A percentile compares a stretch with the other conserved stretches of the same genome.
Evolutionary conservation across 2,888 invertebrate genomes (phyloP).

Genomic region (Barypeithes pellucidus): DNA sequence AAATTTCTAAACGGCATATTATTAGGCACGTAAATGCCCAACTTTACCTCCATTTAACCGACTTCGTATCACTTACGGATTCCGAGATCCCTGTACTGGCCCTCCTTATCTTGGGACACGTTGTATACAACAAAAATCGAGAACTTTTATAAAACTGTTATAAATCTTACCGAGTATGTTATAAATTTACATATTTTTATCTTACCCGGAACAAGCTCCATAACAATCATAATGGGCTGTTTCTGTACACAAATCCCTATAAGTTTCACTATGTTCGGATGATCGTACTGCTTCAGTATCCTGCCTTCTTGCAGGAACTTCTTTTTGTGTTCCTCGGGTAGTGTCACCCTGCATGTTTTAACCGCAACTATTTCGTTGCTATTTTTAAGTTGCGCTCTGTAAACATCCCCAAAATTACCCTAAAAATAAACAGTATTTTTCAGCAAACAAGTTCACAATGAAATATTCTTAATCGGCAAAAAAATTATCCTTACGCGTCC

Average conservation of each 20-base stretch:
- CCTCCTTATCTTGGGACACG: no score
- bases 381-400: conserved; percentile 89
- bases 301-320: conserved; percentile 97
- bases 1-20: no score
- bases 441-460: no score
- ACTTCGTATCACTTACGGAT: no score
- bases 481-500: conserved; percentile 89
- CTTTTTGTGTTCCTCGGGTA: conserved; percentile 94
- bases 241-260: conserved; percentile 98
- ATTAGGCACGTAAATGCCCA: no score
- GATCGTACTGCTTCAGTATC: conserved; percentile 96
- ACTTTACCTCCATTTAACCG: no score
- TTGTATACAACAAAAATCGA: no score
- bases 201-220: conserved; percentile 94
- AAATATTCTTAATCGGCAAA: no score
- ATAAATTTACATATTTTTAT: conserved; percentile 1
- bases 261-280: conserved; percentile 95
- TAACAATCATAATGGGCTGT: conserved; percentile 99
- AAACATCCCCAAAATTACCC: conserved; percentile 99
- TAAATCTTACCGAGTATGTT: no score
- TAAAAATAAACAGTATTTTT: conserved; percentile 67
- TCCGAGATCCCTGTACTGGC: no score
- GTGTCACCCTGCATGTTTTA: conserved; percentile 94
- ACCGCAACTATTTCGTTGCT: conserved; percentile 93
- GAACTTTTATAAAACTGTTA: no score